Base-by-base conservation (phyloP, 2,888 invertebrate species). In the Melieria omissa region DNA sequence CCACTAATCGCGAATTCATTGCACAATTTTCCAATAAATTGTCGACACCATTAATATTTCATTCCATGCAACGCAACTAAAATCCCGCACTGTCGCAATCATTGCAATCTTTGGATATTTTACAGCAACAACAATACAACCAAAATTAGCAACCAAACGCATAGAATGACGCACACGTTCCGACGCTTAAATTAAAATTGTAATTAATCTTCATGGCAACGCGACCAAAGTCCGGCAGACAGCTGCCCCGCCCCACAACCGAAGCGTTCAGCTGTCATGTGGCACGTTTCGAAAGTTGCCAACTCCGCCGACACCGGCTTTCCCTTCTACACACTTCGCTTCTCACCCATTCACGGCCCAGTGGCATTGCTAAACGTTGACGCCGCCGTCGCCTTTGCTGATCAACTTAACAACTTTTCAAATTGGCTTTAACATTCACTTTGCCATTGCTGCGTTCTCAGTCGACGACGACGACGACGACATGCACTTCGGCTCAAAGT, bases 381-480 rank as follows among this genome's bases (percentile, higher is more conserved):
- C 29, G 29, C 29, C 29, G 29, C 29, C 29, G 1, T 29, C 29
- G 29, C 29, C 2, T 2, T 58, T 10, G 72, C 70, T 74, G 72
- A 75, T 73, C 72, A 68, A 74, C 74, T 76, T 74, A 67, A 74
- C 74, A 75, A 73, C 70, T 73, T 75, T 70, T 75, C 64, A 76
- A 75, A 75, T 75, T 76, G 72, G 65, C 73, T 76, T 71, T 62
- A 44, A 44, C 16, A 69, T 62, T 52, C 68, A 69, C 62, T 62
- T 62, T 68, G 52, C 52, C 12, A 52, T n/a, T 52, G 12, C 14
- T 12, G 61, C 62, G 41, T 54, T 57, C 14, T 64, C 55, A 57
- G 55, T 64, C 57, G 47, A 49, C 41, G 41, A 57, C 58, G 42
- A 54, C 57, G 47, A 49, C 41, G 41, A 57, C 58, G 42, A 54